Evolutionary conservation across 2,113 vertebrate species (phyloP), one percentile per base, ranked within the genome.

Genomic region (Entosphenus tridentatus): DNA sequence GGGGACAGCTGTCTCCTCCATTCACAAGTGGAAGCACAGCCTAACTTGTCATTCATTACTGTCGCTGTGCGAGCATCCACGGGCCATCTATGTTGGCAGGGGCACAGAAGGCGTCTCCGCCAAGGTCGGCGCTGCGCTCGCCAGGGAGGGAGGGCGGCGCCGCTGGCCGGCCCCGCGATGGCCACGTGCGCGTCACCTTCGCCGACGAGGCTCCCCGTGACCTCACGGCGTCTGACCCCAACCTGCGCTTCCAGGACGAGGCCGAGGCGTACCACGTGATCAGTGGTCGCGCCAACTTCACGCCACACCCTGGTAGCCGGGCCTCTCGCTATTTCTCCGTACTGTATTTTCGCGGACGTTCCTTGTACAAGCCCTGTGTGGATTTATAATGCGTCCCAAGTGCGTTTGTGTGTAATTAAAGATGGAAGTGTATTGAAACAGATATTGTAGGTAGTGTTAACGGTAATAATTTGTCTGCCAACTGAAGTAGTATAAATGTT

Each of bases 221-320:
- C 71, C 56, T 8, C 67, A 59, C n/a, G 69, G n/a, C 74, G 9
- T 67, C 71, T 13, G 68, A 72, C 17, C 55, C 18, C 56, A 72
- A 68, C 11, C 68, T 69, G 11, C 75, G 68, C 62, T 72, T 70
- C 56, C 71, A 75, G 10, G 74, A 75, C 18, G 73, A 76, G 13
- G 14, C 67, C 2, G 57, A 75, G 56, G 74, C 68, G 69, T 75
- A 58, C 56, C 18, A 12, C n/a, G 72, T 73, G 57, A 73, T 73
- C 11, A 18, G 54, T 62, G 75, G 74, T 2, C 73, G 73, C 11
- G 57, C 72, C 12, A 59, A 73, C 75, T 80, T 80, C 71, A 75
- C 76, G 11, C 77, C 80, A 1, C 75, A 79, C 71, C 76, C 83
- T 75, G 77, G 81, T 80, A 74, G 55, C 39, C 39, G 39, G 39